Evolutionary conservation across 2,888 invertebrate species (phyloP).

Genomic region (Limulus polyphemus): DNA sequence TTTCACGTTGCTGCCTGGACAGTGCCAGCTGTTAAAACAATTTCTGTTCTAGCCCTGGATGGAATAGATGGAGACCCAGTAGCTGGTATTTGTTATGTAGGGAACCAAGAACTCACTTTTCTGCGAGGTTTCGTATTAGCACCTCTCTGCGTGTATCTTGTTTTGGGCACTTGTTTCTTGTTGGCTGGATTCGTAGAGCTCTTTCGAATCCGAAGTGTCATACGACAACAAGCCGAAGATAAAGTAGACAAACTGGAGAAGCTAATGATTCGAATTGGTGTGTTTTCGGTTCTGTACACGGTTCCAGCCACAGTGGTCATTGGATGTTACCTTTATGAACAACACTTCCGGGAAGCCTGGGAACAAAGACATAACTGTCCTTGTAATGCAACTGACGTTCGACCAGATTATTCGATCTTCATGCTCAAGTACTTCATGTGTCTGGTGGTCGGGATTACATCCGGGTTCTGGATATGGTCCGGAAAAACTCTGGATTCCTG

Average conservation of each 20-base stretch:
- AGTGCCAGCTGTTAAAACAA: conserved; percentile 80
- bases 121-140: conserved; percentile 71
- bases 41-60: conserved; percentile 73
- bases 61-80: conserved; percentile 95
- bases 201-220: conserved; percentile 79
- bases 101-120: conserved; percentile 76
- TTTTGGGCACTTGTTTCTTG: conserved; percentile 84
- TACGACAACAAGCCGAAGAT: conserved; percentile 71
- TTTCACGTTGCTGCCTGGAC: conserved; percentile 96
- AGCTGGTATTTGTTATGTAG: conserved; percentile 91
- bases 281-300: conserved; percentile 72
- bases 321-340: conserved; percentile 80
- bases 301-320: conserved; percentile 42
- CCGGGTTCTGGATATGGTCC: conserved; percentile 95
- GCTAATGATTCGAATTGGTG: conserved; percentile 85
- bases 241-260: conserved; percentile 87
- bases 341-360: conserved; percentile 66
- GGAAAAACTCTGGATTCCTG: conserved; percentile 87
- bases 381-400: conserved; percentile 44
- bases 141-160: conserved; percentile 71
- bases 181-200: conserved; percentile 84
- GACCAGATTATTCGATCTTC: conserved; percentile 54
- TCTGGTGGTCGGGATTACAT: conserved; percentile 84
- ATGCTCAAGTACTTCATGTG: conserved; percentile 85
- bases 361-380: conserved; percentile 67